Percentiles rank a stretch among this genome's conserved stretches.
Evolutionary conservation across 64 coral and sea anemone species (phyloP).

Genomic region (Exaiptasia diaphana): DNA sequence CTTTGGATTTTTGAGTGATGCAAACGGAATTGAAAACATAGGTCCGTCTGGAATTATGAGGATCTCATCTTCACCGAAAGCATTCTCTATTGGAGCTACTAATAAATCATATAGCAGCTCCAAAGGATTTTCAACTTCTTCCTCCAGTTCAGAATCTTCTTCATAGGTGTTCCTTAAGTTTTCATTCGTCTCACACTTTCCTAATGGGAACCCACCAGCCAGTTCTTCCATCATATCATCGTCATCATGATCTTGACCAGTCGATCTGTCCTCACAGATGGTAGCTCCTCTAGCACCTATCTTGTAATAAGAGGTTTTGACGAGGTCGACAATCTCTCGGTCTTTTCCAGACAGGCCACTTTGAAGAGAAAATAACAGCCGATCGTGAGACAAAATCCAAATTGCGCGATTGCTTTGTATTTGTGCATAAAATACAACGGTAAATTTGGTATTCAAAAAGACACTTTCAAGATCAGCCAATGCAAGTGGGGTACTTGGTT

Average conservation of each 20-base stretch:
- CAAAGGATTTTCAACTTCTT: neutral
- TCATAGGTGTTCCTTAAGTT: neutral
- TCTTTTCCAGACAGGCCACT: neutral
- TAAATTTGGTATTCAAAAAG: neutral
- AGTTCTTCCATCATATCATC: neutral
- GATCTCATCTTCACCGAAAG: slow-evolving; percentile 10
- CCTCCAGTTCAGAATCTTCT: neutral
- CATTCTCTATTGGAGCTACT: neutral
- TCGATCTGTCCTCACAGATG: slow-evolving; percentile 18
- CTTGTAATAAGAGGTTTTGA: neutral
- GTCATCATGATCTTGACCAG: neutral
- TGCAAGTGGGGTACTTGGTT: neutral
- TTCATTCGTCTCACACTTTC: neutral
- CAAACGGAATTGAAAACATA: slow-evolving; percentile 27
- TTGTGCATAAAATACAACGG: neutral
- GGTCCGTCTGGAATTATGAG: slow-evolving; percentile 45
- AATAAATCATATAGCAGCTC: neutral
- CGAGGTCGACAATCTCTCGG: neutral
- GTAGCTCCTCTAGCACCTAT: neutral
- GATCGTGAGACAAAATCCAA: neutral
- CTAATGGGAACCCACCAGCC: neutral
- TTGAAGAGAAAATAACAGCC: neutral
- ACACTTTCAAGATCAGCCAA: neutral
- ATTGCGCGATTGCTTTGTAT: neutral
- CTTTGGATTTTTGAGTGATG: slow-evolving; percentile 7